These are phyloP conservation scores for Ptilonorhynchus violaceus DNA, from an alignment of 2,113 vertebrate species.

Conservation along the genomic window DNA sequence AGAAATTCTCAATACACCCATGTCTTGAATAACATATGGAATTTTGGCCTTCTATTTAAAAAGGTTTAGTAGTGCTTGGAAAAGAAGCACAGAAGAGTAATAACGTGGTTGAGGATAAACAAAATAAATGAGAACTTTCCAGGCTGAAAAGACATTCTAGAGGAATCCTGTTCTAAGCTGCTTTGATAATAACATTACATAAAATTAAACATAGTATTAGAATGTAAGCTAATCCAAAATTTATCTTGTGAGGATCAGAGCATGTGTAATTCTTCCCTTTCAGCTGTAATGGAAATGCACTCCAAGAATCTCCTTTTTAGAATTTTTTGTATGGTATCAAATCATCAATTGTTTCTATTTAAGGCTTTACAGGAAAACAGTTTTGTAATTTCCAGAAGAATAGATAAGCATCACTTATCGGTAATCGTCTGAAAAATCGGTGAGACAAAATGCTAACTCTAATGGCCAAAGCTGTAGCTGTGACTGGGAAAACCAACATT, in stretches of 20 bases:
- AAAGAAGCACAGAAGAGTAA: neutral
- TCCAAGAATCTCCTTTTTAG: conserved; percentile 67
- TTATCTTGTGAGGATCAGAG: neutral
- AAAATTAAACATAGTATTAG: neutral
- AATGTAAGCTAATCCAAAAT: neutral
- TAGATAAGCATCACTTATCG: conserved; percentile 74
- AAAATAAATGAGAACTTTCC: neutral
- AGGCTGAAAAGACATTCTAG: neutral
- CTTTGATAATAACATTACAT: neutral
- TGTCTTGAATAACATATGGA: neutral
- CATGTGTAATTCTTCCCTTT: neutral
- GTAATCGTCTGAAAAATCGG: conserved; percentile 70
- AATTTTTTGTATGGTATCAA: conserved; percentile 15
- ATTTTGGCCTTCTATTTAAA: neutral
- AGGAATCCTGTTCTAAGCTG: neutral
- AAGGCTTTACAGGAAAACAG: conserved; percentile 75
- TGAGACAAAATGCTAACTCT: conserved; percentile 30
- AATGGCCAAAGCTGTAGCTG: conserved; percentile 35
- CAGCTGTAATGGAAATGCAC: conserved; percentile 38
- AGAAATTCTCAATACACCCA: neutral
- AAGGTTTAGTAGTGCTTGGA: neutral
- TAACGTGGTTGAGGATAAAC: neutral
- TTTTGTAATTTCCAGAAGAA: conserved; percentile 74
- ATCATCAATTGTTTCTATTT: conserved; percentile 66
- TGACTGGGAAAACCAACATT: neutral